Conservation (phyloP, 1,140 invertebrate genomes). For the Aleiodes sp. region DNA sequence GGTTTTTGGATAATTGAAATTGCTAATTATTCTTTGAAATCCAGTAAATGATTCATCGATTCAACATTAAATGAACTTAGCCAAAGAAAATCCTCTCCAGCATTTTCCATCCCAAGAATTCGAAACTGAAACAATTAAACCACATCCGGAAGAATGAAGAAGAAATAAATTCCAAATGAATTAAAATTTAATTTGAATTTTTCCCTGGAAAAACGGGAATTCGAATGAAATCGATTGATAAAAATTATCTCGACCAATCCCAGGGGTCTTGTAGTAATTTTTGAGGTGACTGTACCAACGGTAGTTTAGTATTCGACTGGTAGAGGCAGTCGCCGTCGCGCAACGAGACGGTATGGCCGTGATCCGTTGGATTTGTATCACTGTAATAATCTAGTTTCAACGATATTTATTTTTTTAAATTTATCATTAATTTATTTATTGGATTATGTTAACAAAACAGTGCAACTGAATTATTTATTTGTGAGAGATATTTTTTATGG, state of each 20-base stretch:
- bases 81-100: too few species aligned
- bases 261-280: slow-evolving; percentile 38
- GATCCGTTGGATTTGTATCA: slow-evolving; percentile 28
- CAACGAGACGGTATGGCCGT: slow-evolving; percentile 52
- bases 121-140: too few species aligned
- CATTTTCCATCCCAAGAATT: too few species aligned
- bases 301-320: slow-evolving; percentile 48
- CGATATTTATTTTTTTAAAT: neutral
- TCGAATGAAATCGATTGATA: slow-evolving; percentile 18
- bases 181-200: slow-evolving; percentile 9
- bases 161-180: neutral
- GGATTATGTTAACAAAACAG: neutral
- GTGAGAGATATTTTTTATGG: neutral
- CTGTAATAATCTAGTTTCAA: neutral
- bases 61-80: too few species aligned
- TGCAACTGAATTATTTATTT: neutral
- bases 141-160: neutral
- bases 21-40: too few species aligned
- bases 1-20: too few species aligned
- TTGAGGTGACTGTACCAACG: slow-evolving; percentile 42
- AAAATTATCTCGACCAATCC: slow-evolving; percentile 21
- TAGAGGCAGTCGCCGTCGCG: slow-evolving; percentile 54
- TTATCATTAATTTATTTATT: neutral
- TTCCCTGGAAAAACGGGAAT: slow-evolving; percentile 7
- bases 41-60: too few species aligned